Percentiles rank a stretch among this genome's conserved stretches.
phyloP scores from a whole-genome alignment of 2,888 invertebrate genomes.

The Autographa gamma region DNA sequence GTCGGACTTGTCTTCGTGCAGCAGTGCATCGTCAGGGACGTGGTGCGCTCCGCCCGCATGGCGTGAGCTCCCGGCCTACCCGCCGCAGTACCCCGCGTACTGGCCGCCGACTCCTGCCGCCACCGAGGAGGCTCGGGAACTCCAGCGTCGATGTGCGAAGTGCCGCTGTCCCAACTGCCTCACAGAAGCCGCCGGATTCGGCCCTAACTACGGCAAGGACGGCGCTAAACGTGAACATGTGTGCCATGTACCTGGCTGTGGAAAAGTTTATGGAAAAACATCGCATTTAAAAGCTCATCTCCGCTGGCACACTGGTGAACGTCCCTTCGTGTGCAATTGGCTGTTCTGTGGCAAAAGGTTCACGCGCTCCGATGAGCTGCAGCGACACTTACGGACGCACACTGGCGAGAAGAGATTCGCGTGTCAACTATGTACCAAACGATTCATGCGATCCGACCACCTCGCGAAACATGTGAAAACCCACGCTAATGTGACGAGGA shows the following conservation, averaged over 20 bases:
- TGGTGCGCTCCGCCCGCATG: constrained; percentile 79
- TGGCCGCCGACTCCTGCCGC: constrained; percentile 83
- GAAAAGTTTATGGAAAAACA: constrained; percentile 96
- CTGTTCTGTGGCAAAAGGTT: constrained; percentile 96
- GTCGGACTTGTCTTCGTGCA: constrained; percentile 83
- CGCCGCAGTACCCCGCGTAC: constrained; percentile 85
- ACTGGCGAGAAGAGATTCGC: constrained; percentile 96
- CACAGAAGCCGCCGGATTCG: constrained; percentile 93
- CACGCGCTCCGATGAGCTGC: constrained; percentile 97
- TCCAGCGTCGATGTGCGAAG: constrained; percentile 92
- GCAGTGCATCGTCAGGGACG: constrained; percentile 81
- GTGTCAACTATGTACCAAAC: constrained; percentile 95
- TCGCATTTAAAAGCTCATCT: constrained; percentile 97
- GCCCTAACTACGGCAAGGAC: constrained; percentile 92
- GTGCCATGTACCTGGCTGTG: constrained; percentile 96
- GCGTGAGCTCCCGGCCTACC: constrained; percentile 83
- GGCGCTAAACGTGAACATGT: constrained; percentile 94
- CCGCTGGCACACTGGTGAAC: constrained; percentile 97
- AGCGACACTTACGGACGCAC: constrained; percentile 96
- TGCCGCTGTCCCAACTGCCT: constrained; percentile 95
- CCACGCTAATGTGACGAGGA: constrained; percentile 91
- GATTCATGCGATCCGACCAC: constrained; percentile 98
- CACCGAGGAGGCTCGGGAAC: constrained; percentile 85
- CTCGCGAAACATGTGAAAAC: constrained; percentile 97
- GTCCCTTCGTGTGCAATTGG: constrained; percentile 97